Evolutionary conservation across 2,113 vertebrate species (phyloP).

Genomic region (Aythya baeri): DNA sequence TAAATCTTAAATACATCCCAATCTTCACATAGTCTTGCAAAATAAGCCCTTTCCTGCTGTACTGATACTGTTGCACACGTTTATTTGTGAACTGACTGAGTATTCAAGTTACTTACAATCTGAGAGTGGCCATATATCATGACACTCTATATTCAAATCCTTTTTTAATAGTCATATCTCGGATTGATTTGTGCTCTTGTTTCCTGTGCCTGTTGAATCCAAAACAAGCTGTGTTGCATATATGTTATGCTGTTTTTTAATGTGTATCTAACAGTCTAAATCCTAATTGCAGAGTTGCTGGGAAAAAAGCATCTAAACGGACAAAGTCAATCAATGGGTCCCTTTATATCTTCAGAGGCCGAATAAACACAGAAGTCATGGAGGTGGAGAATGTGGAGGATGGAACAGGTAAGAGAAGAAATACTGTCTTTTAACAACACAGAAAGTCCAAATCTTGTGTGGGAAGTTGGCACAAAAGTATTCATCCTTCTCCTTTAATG

Average conservation of each 20-base stretch:
- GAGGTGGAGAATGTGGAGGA: slow-evolving; percentile 99
- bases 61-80: neutral
- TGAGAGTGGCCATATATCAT: neutral
- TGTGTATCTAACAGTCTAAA: neutral
- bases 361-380: slow-evolving; percentile 99
- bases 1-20: neutral
- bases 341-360: slow-evolving; percentile 94
- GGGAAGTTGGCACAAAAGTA: neutral
- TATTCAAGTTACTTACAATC: neutral
- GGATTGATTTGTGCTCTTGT: neutral
- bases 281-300: slow-evolving; percentile 86
- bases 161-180: neutral
- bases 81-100: neutral
- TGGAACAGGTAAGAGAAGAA: slow-evolving; percentile 88
- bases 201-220: neutral
- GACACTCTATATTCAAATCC: neutral
- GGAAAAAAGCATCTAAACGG: slow-evolving; percentile 94
- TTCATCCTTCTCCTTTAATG: neutral
- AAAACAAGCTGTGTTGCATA: neutral
- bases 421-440: neutral
- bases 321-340: slow-evolving; percentile 97
- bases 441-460: neutral
- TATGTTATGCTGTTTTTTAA: neutral
- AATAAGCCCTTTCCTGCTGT: neutral
- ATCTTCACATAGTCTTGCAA: neutral